Evolutionary conservation across 2,888 invertebrate genomes (phyloP), one percentile per base, ranked within the genome.

Genomic region (Eugnorisma glareosa): DNA sequence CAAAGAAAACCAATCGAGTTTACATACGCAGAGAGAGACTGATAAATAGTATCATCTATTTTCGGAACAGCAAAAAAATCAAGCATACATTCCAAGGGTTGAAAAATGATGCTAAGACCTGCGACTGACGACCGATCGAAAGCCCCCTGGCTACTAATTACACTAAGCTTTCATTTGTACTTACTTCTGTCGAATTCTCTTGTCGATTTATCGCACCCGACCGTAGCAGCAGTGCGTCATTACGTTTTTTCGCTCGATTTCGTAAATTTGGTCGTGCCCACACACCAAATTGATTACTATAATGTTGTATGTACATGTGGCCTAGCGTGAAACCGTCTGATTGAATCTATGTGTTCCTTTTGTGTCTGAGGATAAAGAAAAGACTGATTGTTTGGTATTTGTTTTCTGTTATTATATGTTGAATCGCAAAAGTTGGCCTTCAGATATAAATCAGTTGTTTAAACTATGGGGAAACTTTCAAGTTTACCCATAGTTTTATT

Each of bases 231-330:
- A 82, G 81, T 81, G 89, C 86, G 86, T 86, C 89, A 89, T 92
- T 91, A 90, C 88, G 85, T 86, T 92, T 91, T 90, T 88, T 90
- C 89, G 86, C 85, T 89, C 88, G 87, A 91, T 91, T 92, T 89
- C 89, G 75, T 83, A 82, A 77, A 84, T 88, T 84, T 72, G 80
- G 77, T 80, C 85, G 82, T 86, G 80, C 82, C 77, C 80, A 85
- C 77, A 86, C 73, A 88, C 75, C 79, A 87, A 89, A 90, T 92
- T 90, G 89, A 91, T 92, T 90, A 85, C 90, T 67, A 86, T 86
- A 82, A 82, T 83, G 24, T 85, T 83, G 21, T 85, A 79, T 79
- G 77, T 86, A 85, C 64, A 86, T 86, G 78, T 85, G 77, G 71
- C 86, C 84, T 88, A 79, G 81, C 86, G 85, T 88, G 72, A 86